Evolutionary conservation across 2,113 vertebrate genomes (phyloP), one percentile per base, ranked within the genome.

Genomic region (Sorex araneus): DNA sequence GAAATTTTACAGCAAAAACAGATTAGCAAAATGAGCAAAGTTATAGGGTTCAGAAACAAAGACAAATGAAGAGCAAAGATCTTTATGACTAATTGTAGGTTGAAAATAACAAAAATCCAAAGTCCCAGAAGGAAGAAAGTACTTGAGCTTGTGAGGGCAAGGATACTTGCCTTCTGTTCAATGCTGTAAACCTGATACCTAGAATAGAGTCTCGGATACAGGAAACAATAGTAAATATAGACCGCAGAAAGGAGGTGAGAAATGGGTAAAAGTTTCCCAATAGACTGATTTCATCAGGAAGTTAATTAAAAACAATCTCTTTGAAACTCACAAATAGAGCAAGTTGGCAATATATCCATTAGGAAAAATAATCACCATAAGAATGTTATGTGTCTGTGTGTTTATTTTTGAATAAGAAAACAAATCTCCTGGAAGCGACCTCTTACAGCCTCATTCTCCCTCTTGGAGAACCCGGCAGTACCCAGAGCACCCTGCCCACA

Each of bases 271-370:
- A 6, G 5, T 19, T 91, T 77, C 63, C 27, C 77, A 64, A 18
- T 5, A 74, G 45, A 1, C 12, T 80, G 21, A 47, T 47, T 87
- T 82, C 13, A 70, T 63, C 47, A 36, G 27, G 21, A 79, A 66
- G 43, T 47, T 94, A 45, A 54, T 66, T 73, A 54, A 86, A 43
- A 78, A 71, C 12, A 43, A 85, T 74, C 66, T 50, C 84, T 78
- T 32, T 54, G 54, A 66, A 85, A 85, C 32, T 27, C 25, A 60
- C 11, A 71, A 34, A 63, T 8, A 25, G 43, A 89, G 0, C 74
- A 85, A 43, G 45, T 18, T 63, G 50, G 27, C 40, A 47, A 63
- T 21, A 28, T 45, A 84, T 57, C 18, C n/a, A 36, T 9, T 15
- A 54, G 32, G 15, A 78, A 36, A 78, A 34, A n/a, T 0, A 45